These are phyloP conservation scores for Oscheius sp. DNA, from an alignment of 2,888 invertebrate genomes.

Conservation along the genomic window DNA sequence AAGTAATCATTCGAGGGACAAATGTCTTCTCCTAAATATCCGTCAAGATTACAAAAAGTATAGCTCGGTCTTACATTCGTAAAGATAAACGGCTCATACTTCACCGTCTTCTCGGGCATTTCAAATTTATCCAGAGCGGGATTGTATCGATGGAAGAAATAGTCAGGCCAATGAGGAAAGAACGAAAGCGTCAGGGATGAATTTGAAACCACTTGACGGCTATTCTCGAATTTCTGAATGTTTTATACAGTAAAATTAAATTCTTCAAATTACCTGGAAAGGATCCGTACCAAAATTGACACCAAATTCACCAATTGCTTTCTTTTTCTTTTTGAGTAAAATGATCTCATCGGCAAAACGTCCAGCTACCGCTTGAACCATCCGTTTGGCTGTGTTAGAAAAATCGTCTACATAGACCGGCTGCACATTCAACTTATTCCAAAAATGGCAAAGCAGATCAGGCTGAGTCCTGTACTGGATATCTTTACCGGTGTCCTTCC, in stretches of 20 bases:
- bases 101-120: neutral
- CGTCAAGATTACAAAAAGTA: neutral
- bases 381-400: neutral
- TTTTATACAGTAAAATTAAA: too few relatives aligned
- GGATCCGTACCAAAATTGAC: too few relatives aligned
- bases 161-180: too few relatives aligned
- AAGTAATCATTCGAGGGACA: neutral
- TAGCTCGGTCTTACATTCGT: too few relatives aligned
- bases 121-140: neutral
- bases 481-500: too few relatives aligned
- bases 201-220: too few relatives aligned
- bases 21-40: neutral
- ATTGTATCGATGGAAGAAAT: neutral
- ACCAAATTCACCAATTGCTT: too few relatives aligned
- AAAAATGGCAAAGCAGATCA: neutral
- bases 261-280: too few relatives aligned
- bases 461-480: neutral
- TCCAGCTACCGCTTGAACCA: neutral
- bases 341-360: too few relatives aligned
- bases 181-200: too few relatives aligned
- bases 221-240: too few relatives aligned
- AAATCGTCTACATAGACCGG: neutral
- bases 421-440: neutral
- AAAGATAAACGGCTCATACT: neutral
- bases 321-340: too few relatives aligned